phyloP scores from a whole-genome alignment of 2,113 vertebrate species.

The Psittacus erithacus region DNA sequence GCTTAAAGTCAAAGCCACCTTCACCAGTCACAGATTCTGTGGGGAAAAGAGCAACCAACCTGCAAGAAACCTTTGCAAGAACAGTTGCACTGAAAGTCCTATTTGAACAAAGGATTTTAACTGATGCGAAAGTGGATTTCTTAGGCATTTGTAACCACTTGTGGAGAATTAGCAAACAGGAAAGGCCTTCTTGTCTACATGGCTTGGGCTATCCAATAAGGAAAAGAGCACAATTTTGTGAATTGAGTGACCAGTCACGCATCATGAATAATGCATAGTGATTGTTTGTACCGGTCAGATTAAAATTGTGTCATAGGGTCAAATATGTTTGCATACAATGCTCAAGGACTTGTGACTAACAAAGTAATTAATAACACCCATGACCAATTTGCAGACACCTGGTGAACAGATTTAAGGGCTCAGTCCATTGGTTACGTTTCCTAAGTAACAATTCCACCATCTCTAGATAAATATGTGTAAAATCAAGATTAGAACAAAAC shows the following conservation, averaged over 20 bases:
- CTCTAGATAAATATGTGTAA: background rate
- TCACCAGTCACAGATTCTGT: background rate
- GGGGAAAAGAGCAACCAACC: background rate
- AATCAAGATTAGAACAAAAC: background rate
- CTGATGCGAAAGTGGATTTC: background rate
- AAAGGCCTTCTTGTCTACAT: background rate
- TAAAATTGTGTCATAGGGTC: conserved; percentile 39
- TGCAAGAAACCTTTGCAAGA: background rate
- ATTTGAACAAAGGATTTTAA: background rate
- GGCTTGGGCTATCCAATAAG: background rate
- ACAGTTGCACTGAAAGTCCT: background rate
- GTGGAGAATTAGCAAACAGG: background rate
- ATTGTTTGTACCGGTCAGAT: background rate
- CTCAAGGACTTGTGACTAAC: conserved; percentile 9
- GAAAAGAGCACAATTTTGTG: background rate
- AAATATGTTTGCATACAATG: conserved; percentile 51
- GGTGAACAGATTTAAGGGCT: background rate
- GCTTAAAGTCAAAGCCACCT: rapidly evolving
- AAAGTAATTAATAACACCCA: background rate
- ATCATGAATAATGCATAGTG: background rate
- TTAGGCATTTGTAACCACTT: background rate
- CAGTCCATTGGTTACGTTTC: background rate
- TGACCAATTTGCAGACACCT: conserved; percentile 14
- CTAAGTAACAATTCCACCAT: background rate
- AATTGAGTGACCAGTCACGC: background rate